Conservation (phyloP, 2,113 vertebrate genomes). For the Embiotoca jacksoni region DNA sequence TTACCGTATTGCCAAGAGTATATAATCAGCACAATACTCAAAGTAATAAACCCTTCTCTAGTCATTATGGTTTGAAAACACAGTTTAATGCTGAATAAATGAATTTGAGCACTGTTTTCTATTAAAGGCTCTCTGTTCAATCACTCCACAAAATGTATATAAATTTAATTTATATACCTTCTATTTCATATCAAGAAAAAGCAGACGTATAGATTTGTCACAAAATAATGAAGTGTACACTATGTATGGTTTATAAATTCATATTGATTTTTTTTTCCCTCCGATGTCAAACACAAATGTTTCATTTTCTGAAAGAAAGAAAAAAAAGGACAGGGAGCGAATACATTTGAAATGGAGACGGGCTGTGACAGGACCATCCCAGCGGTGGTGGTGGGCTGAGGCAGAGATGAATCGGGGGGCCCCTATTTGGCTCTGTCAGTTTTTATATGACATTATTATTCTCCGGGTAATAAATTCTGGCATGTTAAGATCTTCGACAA, state of each 20-base stretch:
- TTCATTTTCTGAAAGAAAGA: conserved; percentile 72
- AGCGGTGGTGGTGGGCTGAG: conserved; percentile 27
- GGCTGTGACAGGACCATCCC: conserved; percentile 58
- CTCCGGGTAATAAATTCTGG: conserved; percentile 86
- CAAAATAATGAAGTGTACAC: conserved; percentile 68
- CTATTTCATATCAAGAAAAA: conserved; percentile 24
- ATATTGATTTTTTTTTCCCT: conserved; percentile 78
- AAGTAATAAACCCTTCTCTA: no score
- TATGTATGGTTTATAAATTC: conserved; percentile 69
- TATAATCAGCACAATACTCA: no score
- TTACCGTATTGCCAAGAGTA: no score
- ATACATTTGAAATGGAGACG: conserved; percentile 74
- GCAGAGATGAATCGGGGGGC: conserved; percentile 53
- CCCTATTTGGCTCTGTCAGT: conserved; percentile 78
- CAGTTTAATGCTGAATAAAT: conserved; percentile 3
- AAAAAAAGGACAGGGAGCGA: conserved; percentile 38
- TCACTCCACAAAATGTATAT: background rate
- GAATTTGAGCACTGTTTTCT: conserved; percentile 4
- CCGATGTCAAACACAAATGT: conserved; percentile 79
- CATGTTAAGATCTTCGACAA: conserved; percentile 87
- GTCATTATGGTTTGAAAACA: background rate
- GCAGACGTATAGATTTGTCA: conserved; percentile 61
- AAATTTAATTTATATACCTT: conserved; percentile 35
- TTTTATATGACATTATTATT: conserved; percentile 89
- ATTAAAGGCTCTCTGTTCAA: conserved; percentile 1